Base-by-base conservation (phyloP, 1,140 invertebrate genomes). In the Bombus superbus region DNA sequence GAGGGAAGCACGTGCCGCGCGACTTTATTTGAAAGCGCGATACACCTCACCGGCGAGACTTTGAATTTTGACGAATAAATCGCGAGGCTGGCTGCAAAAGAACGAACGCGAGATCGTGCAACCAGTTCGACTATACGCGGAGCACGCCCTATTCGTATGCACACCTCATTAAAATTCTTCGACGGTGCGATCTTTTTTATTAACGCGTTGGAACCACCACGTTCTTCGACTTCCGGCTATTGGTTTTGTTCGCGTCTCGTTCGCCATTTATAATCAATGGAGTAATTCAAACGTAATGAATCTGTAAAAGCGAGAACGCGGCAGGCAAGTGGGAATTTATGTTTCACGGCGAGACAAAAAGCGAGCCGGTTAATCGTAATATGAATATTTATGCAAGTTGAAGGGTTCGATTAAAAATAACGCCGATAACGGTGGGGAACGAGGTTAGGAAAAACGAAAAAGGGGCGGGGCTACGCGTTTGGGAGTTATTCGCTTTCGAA, bases 11-110 rank as follows among this genome's bases (percentile, higher is more conserved):
- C 42, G 22, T 28, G 42, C 42, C 13, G 11, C 59, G 25, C 9
- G 72, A 38, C 32, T 83, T 62, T 47, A 76, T 83, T 75, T 75
- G 38, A 76, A 76, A 75, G 32, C 71, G n/a, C 72, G 28, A 83
- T 83, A 53, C 44, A 38, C 81, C 22, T 68, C 80, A 69, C n/a
- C 28, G n/a, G 10, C 40, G 40, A 42, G 25, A 74, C 40, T 82
- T 74, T 82, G 15, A 42, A 44, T 74, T 42, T 64, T n/a, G 22
- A 9, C 9, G 71, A 73, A 64, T 66, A 68, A 83, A 44, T 83
- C 59, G n/a, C 40, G 59, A 35, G 18, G 22, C n/a, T 38, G 35
- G 0, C 0, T 8, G 42, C 5, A 6, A 40, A 42, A 35, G 57
- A 42, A 13, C 18, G 28, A 62, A 13, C 15, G n/a, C 22, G 59